phyloP scores from a whole-genome alignment of 2,888 invertebrate species.

The Chrysolina oricalcia region DNA sequence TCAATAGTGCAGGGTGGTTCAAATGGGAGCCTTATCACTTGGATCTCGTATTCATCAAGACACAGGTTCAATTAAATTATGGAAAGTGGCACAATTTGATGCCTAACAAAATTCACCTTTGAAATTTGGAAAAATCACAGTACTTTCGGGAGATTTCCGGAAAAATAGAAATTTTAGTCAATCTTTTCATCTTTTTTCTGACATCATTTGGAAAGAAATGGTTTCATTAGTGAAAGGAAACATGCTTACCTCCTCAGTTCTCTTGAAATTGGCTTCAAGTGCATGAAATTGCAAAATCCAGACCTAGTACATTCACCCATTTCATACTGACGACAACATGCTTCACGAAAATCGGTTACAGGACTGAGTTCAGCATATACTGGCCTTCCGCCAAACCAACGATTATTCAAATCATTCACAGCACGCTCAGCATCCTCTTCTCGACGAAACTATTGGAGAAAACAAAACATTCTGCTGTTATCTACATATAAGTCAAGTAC shows the following conservation, averaged over 20 bases:
- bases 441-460: slow-evolving; percentile 84
- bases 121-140: too few species aligned
- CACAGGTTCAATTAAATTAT: too few species aligned
- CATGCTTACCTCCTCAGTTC: slow-evolving; percentile 85
- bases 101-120: too few species aligned
- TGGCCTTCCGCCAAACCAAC: slow-evolving; percentile 99
- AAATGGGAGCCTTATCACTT: too few species aligned
- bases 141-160: too few species aligned
- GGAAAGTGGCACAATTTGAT: too few species aligned
- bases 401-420: slow-evolving; percentile 96
- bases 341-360: slow-evolving; percentile 99
- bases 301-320: slow-evolving; percentile 99
- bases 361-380: slow-evolving; percentile 99
- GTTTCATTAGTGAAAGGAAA: background rate
- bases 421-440: slow-evolving; percentile 99
- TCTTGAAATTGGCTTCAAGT: slow-evolving; percentile 97
- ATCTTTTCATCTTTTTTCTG: too few species aligned
- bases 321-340: slow-evolving; percentile 99
- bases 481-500: background rate
- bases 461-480: slow-evolving; percentile 28
- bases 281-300: slow-evolving; percentile 99
- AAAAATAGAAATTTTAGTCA: background rate
- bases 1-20: too few species aligned
- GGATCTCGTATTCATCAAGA: too few species aligned
- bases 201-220: too few species aligned